These are phyloP conservation scores for Hydra vulgaris DNA, from an alignment of 30 jellyfish, hydroid and myxozoan species.

Conservation along the genomic window DNA sequence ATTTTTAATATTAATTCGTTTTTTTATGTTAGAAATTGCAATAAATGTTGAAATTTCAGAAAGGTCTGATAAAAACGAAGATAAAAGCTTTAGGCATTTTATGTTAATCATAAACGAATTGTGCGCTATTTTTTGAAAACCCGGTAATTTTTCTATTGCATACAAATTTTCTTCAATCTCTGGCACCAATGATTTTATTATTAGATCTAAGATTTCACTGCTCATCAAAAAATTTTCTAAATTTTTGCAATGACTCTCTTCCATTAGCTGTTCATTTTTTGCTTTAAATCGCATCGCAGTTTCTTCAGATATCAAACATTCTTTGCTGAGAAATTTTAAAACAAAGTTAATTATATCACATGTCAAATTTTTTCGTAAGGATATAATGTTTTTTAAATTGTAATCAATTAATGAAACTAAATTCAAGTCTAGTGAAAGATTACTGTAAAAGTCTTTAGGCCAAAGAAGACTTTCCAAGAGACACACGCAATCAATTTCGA, in stretches of 20 bases:
- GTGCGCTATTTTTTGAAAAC: not conserved
- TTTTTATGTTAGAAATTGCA: not conserved
- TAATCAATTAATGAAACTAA: not conserved
- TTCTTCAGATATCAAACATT: not conserved
- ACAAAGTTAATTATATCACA: not conserved
- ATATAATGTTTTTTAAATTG: too few species aligned
- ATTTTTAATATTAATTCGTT: not conserved
- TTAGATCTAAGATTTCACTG: not conserved
- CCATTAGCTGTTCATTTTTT: not conserved
- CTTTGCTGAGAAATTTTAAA: not conserved
- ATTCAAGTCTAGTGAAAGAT: not conserved
- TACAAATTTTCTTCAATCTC: not conserved
- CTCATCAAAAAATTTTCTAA: not conserved
- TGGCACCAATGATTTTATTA: not conserved
- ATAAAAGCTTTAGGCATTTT: not conserved
- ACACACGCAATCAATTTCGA: not conserved
- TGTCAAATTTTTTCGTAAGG: not conserved
- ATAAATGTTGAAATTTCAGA: not conserved
- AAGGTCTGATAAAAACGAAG: not conserved
- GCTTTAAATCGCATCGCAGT: not conserved
- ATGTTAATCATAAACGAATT: not conserved
- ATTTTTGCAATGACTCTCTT: not conserved
- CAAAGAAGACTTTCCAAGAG: not conserved
- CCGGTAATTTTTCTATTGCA: not conserved
- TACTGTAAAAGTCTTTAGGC: not conserved